These are phyloP conservation scores for Calameuta idolon DNA, from an alignment of 2,888 invertebrate species.

Conservation along the genomic window DNA sequence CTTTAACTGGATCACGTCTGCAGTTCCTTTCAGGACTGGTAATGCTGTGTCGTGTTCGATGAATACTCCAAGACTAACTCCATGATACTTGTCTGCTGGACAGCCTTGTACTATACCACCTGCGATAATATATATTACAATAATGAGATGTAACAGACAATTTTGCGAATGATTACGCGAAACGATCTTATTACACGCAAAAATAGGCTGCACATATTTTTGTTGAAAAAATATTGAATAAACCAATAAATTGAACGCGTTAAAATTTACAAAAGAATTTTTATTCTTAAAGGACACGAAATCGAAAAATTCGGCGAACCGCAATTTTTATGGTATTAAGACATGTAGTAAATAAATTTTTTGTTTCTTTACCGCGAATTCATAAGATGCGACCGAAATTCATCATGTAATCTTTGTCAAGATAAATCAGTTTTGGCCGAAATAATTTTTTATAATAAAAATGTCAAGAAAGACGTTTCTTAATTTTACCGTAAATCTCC, in stretches of 20 bases:
- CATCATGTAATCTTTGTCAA: background rate
- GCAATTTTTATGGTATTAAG: background rate
- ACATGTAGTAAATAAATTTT: background rate
- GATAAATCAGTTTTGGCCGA: background rate
- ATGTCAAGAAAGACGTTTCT: background rate
- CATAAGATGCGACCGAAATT: background rate
- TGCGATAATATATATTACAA: constrained; percentile 6
- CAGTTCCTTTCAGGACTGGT: constrained; percentile 30
- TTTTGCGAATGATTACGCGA: background rate
- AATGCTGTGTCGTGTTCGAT: constrained; percentile 42
- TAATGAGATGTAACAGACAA: background rate
- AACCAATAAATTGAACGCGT: background rate
- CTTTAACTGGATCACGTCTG: constrained; percentile 37
- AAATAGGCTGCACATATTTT: background rate
- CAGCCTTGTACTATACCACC: constrained; percentile 37
- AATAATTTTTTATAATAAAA: background rate
- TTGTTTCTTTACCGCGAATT: background rate
- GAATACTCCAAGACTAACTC: constrained; percentile 38
- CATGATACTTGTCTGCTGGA: constrained; percentile 27
- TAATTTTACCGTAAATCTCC: constrained; percentile 31
- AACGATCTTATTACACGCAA: background rate
- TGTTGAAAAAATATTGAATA: background rate
- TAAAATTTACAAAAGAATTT: no score
- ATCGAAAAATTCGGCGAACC: no score
- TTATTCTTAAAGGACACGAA: background rate